Evolutionary conservation across 2,797 vertebrate genomes (phyloP), one percentile per base, ranked within the genome.

Genomic region (Molossus alvarezi): DNA sequence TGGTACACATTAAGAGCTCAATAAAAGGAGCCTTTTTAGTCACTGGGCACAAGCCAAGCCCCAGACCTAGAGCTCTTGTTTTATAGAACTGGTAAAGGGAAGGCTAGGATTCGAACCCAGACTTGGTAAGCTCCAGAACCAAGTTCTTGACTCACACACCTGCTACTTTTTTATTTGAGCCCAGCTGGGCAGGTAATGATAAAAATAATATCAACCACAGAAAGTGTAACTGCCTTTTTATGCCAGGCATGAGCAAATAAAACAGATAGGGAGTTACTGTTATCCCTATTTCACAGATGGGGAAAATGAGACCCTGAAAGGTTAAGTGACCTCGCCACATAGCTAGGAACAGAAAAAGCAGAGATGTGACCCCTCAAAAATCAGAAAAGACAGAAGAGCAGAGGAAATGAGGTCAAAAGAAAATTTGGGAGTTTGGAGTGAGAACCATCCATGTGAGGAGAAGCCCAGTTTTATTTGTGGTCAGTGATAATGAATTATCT

Each of bases 341-440:
- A 41, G 14, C 33, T 45, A 58, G 82, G 37, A 67, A 45, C 71
- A 17, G 6, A 25, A 23, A 77, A 20, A 69, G 58, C 33, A 85
- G 91, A 69, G 71, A 72, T 27, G 14, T 5, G 6, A 48, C 13
- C 55, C 37, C 29, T 48, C 15, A 53, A 15, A 93, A 14, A 60
- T n/a, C 45, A 88, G 64, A 79, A 57, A 33, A 48, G 60, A 69
- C 23, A 93, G 53, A 67, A 48, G 48, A 77, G 13, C 48, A 57
- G 41, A 67, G 21, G 18, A 62, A 37, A 29, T 6, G 23, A 25
- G 13, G 48, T 21, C 33, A 37, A 45, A 57, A 84, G 41, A 41
- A 53, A 87, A 37, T 37, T 8, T 8, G 33, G 64, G 80, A 53
- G 0, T 12, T 2, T 33, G 25, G 33, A 11, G 51, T 51, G 62